Percentiles rank a stretch among this genome's conserved stretches.
These are phyloP conservation scores for Philhelius pedissequus DNA, from an alignment of 2,888 invertebrate species.

Conservation along the genomic window DNA sequence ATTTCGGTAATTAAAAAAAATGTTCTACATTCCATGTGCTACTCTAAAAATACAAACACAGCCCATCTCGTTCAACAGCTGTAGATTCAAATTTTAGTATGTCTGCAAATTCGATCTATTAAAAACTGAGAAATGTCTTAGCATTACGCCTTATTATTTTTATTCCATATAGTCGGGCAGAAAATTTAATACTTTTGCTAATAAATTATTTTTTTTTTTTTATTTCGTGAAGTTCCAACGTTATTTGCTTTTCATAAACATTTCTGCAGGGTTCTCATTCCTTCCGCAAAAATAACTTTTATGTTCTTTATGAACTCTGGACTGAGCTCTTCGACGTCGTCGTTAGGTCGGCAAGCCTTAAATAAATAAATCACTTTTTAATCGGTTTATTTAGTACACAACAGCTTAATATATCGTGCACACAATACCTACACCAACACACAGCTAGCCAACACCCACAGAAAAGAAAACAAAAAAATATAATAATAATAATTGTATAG, in stretches of 20 bases:
- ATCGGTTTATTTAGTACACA: constrained; percentile 18
- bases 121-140: no score
- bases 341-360: neutral
- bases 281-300: neutral
- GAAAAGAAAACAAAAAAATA: neutral
- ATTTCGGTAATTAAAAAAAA: no score
- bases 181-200: neutral
- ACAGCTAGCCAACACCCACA: neutral
- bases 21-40: no score
- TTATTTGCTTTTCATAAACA: neutral
- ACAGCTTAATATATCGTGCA: neutral
- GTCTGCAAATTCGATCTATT: no score
- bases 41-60: no score
- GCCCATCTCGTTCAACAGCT: no score
- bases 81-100: no score
- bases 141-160: neutral
- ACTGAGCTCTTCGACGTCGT: neutral
- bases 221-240: neutral
- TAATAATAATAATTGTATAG: neutral
- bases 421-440: neutral
- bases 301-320: neutral
- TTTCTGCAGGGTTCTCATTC: neutral
- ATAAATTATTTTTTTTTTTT: neutral
- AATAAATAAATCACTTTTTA: constrained; percentile 24
- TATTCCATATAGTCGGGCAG: no score